Percentiles rank a stretch among this genome's conserved stretches.
phyloP scores from a whole-genome alignment of 2,113 vertebrate genomes.

The Gadus macrocephalus region DNA sequence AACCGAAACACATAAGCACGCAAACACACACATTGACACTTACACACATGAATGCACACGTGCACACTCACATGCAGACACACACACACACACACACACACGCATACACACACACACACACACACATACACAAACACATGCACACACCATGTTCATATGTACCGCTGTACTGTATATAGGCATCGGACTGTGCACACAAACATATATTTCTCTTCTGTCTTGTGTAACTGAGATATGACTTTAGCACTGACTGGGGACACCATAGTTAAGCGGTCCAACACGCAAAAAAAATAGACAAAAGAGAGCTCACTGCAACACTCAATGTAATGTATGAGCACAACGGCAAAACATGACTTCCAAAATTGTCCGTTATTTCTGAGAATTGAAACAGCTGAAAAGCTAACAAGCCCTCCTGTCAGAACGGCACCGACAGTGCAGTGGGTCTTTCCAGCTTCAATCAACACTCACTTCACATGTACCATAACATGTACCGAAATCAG shows the following conservation, averaged over 20 bases:
- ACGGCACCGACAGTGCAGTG: conserved; percentile 24
- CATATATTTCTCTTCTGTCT: conserved; percentile 27
- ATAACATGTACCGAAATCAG: conserved; percentile 14
- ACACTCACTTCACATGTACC: conserved; percentile 21
- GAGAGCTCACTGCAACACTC: background rate
- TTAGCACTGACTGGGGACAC: conserved; percentile 21
- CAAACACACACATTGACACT: conserved; percentile 12
- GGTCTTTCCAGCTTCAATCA: conserved; percentile 22
- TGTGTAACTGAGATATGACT: conserved; percentile 32
- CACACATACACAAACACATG: conserved; percentile 2
- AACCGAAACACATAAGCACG: conserved; percentile 30
- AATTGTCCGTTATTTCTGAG: conserved; percentile 18
- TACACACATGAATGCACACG: background rate
- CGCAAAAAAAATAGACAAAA: too few species aligned
- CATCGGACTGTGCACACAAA: conserved; percentile 9
- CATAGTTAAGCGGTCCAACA: conserved; percentile 6
- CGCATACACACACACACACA: conserved; percentile 16
- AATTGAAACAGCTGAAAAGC: conserved; percentile 21
- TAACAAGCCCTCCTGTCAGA: conserved; percentile 9
- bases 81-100: conserved; percentile 4
- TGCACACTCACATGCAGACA: conserved; percentile 10
- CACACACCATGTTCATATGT: background rate
- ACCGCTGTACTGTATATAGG: conserved; percentile 1
- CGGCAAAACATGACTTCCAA: conserved; percentile 47
- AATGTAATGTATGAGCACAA: background rate